A percentile compares a stretch with the other conserved stretches of the same genome.
Evolutionary conservation across 1,140 invertebrate species (phyloP).

Genomic region (Tribolium madens): DNA sequence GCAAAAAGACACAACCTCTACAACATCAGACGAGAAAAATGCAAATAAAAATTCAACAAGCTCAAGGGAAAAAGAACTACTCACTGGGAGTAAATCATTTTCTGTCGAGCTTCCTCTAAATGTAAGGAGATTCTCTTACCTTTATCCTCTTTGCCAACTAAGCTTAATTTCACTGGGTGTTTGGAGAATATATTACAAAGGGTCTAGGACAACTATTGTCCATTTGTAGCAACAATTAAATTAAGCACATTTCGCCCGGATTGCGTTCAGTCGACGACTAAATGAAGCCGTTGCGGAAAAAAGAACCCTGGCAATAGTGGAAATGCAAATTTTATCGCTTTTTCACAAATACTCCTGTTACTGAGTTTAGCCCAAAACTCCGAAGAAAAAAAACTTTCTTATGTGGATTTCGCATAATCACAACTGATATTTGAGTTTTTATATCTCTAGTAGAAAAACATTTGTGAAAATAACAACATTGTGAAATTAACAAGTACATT

Average conservation of each 20-base stretch:
- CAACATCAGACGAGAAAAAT: conserved; percentile 13
- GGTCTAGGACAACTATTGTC: conserved; percentile 25
- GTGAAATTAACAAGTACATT: no score
- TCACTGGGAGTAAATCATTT: conserved; percentile 11
- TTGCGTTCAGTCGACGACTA: neutral
- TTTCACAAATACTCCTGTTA: neutral
- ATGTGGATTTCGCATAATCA: no score
- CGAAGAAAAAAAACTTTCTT: no score
- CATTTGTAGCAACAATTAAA: conserved; percentile 18
- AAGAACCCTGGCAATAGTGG: neutral
- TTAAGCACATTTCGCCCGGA: conserved; percentile 1
- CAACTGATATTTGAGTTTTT: no score
- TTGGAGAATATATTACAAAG: conserved; percentile 20
- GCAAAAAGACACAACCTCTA: neutral
- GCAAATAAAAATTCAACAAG: conserved; percentile 36
- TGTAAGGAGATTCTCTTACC: conserved; percentile 32
- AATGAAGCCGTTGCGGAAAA: neutral
- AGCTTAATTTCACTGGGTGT: conserved; percentile 18
- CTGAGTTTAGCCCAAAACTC: no score
- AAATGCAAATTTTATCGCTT: neutral
- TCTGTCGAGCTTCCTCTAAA: neutral
- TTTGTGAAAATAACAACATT: no score
- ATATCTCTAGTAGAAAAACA: no score
- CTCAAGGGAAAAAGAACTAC: conserved; percentile 1
- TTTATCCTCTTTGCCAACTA: conserved; percentile 28